Conservation (phyloP, 2,113 vertebrate species). For the Microtus ochrogaster region DNA sequence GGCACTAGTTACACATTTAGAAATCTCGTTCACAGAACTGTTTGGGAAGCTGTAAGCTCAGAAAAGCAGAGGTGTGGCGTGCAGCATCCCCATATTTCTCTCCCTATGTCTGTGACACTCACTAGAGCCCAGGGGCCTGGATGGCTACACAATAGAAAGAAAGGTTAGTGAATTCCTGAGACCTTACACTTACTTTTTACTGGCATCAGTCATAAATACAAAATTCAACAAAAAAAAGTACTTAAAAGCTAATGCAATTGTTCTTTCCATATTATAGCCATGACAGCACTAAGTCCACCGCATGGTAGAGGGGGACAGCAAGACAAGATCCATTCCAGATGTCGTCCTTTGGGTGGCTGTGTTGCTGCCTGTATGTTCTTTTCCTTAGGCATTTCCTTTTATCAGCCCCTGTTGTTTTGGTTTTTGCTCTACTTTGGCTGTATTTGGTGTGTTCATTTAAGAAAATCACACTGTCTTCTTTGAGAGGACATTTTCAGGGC, state of each 20-base stretch:
- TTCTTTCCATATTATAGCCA: background rate
- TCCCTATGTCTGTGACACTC: background rate
- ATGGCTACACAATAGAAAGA: background rate
- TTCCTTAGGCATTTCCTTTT: background rate
- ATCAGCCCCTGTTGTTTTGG: background rate
- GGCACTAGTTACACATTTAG: background rate
- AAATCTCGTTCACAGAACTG: background rate
- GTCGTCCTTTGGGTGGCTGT: background rate
- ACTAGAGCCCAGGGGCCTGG: background rate
- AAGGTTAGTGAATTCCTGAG: background rate
- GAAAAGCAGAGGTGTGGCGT: background rate
- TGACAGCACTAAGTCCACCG: background rate
- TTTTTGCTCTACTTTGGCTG: background rate
- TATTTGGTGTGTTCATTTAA: background rate
- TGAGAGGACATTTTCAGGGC: background rate
- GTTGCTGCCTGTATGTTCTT: background rate
- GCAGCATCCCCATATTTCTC: background rate
- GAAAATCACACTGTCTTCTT: background rate
- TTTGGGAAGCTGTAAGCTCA: background rate
- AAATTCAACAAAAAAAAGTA: conserved; percentile 45
- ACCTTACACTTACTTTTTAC: background rate
- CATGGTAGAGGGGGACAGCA: background rate
- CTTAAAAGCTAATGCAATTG: background rate
- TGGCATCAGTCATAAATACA: background rate
- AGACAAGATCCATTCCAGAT: background rate